These are phyloP conservation scores for Bellardia pandia DNA, from an alignment of 2,888 invertebrate species.

Conservation along the genomic window DNA sequence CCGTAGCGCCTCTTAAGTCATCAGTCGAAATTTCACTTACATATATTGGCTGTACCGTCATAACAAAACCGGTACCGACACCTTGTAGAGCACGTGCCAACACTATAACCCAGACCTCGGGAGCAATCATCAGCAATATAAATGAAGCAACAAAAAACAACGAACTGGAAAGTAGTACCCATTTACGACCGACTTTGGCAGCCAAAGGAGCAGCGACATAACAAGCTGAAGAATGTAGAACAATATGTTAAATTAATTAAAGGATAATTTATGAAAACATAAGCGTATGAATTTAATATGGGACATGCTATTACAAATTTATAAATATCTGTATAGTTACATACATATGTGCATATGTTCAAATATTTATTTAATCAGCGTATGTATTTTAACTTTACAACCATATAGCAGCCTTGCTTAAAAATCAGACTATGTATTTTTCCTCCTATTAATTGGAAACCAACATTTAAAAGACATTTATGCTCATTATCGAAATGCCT, in stretches of 20 bases:
- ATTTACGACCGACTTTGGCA: conserved; percentile 89
- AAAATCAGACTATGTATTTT: too few relatives aligned
- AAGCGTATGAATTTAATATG: too few relatives aligned
- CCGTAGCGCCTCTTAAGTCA: conserved; percentile 91
- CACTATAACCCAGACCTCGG: conserved; percentile 86
- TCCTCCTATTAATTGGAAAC: too few relatives aligned
- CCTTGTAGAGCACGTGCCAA: conserved; percentile 85
- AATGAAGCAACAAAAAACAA: conserved; percentile 89
- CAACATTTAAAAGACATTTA: too few relatives aligned
- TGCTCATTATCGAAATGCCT: too few relatives aligned
- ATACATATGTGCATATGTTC: too few relatives aligned
- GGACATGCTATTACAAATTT: too few relatives aligned
- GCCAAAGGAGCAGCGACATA: conserved; percentile 89
- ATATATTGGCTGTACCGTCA: conserved; percentile 92
- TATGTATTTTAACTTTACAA: too few relatives aligned
- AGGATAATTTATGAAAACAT: neutral
- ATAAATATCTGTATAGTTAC: too few relatives aligned
- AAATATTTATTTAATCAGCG: too few relatives aligned
- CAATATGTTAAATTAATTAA: neutral
- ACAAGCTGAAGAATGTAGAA: conserved; percentile 85
- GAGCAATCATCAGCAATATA: conserved; percentile 87
- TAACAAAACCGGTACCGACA: conserved; percentile 88
- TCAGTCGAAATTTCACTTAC: conserved; percentile 93
- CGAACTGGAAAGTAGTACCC: conserved; percentile 87
- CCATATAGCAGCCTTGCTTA: too few relatives aligned